Evolutionary conservation across 2,888 invertebrate genomes (phyloP).

Genomic region (Esperia sulphurella): DNA sequence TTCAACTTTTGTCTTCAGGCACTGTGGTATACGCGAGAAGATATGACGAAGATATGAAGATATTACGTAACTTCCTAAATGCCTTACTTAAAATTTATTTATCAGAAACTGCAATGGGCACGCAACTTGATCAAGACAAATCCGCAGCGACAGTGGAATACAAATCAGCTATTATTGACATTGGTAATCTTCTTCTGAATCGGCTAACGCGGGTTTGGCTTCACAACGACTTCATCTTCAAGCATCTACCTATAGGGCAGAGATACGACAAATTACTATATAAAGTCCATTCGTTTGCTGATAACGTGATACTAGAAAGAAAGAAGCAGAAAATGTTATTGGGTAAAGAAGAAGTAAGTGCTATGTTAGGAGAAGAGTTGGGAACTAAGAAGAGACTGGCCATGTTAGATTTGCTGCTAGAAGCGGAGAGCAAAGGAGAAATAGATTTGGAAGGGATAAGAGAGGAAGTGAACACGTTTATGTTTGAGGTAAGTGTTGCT

Average conservation of each 20-base stretch:
- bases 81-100: too few species aligned
- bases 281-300: slow-evolving; percentile 74
- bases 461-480: slow-evolving; percentile 87
- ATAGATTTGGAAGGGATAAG: slow-evolving; percentile 81
- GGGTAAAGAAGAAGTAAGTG: slow-evolving; percentile 1
- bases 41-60: too few species aligned
- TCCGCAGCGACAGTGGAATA: slow-evolving; percentile 60
- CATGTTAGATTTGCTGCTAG: slow-evolving; percentile 82
- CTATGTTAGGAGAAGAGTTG: slow-evolving; percentile 13
- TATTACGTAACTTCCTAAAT: too few species aligned
- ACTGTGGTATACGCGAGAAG: too few species aligned
- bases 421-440: slow-evolving; percentile 77
- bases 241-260: slow-evolving; percentile 56
- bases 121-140: slow-evolving; percentile 61
- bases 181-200: slow-evolving; percentile 39
- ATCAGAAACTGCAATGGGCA: slow-evolving; percentile 82
- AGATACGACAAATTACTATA: slow-evolving; percentile 63
- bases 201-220: slow-evolving; percentile 76
- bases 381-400: slow-evolving; percentile 74
- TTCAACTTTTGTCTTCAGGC: too few species aligned
- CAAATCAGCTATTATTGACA: slow-evolving; percentile 67
- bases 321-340: slow-evolving; percentile 30
- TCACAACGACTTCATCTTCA: slow-evolving; percentile 72
- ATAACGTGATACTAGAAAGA: slow-evolving; percentile 74
- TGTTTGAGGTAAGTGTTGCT: slow-evolving; percentile 78